Percentiles rank a stretch among this genome's conserved stretches.
Evolutionary conservation across 1,140 invertebrate genomes (phyloP).

Genomic region (Caligus rogercresseyi): DNA sequence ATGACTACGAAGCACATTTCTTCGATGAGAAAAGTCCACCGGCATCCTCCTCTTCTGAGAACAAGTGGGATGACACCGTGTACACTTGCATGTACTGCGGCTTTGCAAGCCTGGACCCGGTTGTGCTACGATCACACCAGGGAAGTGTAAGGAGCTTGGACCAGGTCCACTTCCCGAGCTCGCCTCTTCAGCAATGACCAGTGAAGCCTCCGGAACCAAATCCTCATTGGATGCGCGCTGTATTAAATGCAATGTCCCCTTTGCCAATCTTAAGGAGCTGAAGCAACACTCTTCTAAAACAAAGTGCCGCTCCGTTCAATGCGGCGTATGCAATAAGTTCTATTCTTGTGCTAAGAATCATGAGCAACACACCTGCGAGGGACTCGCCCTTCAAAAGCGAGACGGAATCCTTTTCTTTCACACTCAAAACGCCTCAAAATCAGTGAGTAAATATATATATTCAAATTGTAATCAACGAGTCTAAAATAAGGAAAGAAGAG

Average conservation of each 20-base stretch:
- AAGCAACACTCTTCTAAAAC: neutral
- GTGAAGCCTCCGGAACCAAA: no score
- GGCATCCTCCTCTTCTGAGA: neutral
- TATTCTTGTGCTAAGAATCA: neutral
- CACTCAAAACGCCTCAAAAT: no score
- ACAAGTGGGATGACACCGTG: neutral
- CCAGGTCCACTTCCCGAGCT: neutral
- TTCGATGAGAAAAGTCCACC: neutral
- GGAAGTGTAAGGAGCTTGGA: neutral
- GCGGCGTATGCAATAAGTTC: neutral
- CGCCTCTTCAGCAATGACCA: no score
- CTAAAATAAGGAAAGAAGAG: no score
- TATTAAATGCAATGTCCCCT: neutral
- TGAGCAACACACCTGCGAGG: neutral
- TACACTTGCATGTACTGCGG: neutral
- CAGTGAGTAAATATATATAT: no score
- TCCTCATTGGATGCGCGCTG: no score
- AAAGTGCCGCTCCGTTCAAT: neutral
- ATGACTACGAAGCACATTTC: neutral
- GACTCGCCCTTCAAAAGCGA: neutral
- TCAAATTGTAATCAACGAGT: no score
- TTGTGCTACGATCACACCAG: neutral
- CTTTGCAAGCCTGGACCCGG: neutral
- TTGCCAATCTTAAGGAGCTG: neutral
- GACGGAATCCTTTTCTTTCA: neutral